These are phyloP conservation scores for Phenganax subtilis DNA, from an alignment of 92 coral and sea anemone genomes.

Conservation along the genomic window DNA sequence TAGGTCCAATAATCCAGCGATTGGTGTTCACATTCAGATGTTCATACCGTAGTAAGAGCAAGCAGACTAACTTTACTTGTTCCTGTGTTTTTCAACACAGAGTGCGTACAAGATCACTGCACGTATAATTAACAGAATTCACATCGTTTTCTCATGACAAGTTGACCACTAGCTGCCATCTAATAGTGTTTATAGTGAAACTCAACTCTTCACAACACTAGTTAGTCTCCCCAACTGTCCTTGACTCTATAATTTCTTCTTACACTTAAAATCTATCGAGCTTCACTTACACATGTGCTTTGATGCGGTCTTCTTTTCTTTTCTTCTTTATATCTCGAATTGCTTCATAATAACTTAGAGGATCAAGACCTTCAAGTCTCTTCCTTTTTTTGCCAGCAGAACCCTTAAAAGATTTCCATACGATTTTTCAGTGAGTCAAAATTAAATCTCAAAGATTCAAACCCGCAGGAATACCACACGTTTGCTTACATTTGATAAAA, in stretches of 20 bases:
- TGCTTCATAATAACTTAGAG: conserved; percentile 79
- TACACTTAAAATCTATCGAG: no score
- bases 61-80: no score
- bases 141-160: no score
- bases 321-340: conserved; percentile 62
- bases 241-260: no score
- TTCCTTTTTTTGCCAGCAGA: conserved; percentile 23
- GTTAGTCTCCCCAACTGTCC: not conserved
- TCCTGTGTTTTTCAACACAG: no score
- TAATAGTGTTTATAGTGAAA: not conserved
- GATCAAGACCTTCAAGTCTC: conserved; percentile 51
- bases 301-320: conserved; percentile 66
- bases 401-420: not conserved
- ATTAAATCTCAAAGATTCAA: not conserved
- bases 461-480: no score
- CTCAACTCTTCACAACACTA: not conserved
- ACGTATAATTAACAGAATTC: no score
- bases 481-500: conserved; percentile 16
- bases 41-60: no score
- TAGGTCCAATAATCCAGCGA: no score
- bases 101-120: no score
- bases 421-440: not conserved
- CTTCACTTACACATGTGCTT: conserved; percentile 50
- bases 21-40: no score
- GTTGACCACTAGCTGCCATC: not conserved